Evolutionary conservation across 2,113 vertebrate species (phyloP).

Genomic region (Paradoxurus hermaphroditus): DNA sequence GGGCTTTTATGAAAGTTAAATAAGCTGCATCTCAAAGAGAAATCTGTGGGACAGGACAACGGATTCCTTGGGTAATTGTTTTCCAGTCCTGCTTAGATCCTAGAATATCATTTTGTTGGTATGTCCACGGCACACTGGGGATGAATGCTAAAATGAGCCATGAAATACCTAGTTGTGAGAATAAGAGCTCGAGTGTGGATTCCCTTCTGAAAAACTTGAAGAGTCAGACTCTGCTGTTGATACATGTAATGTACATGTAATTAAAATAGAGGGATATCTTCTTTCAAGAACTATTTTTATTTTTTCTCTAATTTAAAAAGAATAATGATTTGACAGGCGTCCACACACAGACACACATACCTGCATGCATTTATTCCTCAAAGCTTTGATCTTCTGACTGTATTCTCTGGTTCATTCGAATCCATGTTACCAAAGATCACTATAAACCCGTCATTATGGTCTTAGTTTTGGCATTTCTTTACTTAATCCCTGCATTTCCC

Average conservation of each 20-base stretch:
- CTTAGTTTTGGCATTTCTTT: slow-evolving; percentile 6
- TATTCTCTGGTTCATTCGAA: background rate
- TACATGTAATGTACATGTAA: background rate
- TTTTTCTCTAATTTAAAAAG: background rate
- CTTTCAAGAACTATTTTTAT: background rate
- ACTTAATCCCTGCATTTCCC: background rate
- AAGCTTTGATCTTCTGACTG: background rate
- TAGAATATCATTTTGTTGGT: background rate
- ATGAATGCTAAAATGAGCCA: background rate
- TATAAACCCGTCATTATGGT: background rate
- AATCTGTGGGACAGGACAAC: background rate
- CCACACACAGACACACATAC: background rate
- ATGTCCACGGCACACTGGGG: background rate
- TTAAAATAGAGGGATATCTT: background rate
- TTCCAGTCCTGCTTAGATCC: background rate
- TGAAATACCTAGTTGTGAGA: background rate
- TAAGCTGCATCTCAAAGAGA: background rate
- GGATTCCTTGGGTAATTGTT: background rate
- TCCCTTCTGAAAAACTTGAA: background rate
- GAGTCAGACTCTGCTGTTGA: background rate
- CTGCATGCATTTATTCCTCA: background rate
- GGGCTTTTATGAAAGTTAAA: background rate
- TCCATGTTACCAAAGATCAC: background rate
- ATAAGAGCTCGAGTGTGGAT: background rate
- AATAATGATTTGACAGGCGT: background rate